A percentile compares a stretch with the other conserved stretches of the same genome.
These are phyloP conservation scores for Passer domesticus DNA, from an alignment of 2,113 vertebrate species.

Conservation along the genomic window DNA sequence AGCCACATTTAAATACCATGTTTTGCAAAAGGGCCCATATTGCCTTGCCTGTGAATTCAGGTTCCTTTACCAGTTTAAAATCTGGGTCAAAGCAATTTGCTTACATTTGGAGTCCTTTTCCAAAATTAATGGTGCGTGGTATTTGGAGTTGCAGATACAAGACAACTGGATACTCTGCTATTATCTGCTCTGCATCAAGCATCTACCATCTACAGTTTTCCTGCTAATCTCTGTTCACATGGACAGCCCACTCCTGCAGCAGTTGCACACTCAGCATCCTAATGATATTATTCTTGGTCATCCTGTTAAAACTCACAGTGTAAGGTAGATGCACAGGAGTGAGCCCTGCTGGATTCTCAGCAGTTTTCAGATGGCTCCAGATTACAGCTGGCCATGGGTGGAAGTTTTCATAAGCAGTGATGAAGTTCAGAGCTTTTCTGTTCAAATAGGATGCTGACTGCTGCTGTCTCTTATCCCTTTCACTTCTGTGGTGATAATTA, in stretches of 20 bases:
- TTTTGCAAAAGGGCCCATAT: slow-evolving; percentile 23
- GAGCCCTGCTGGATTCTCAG: slow-evolving; percentile 2
- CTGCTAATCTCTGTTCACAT: slow-evolving; percentile 37
- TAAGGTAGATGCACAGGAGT: slow-evolving; percentile 22
- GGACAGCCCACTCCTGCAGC: slow-evolving; percentile 37
- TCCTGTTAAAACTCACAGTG: slow-evolving; percentile 31
- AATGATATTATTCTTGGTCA: slow-evolving; percentile 49
- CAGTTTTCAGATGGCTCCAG: slow-evolving; percentile 24
- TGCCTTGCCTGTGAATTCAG: slow-evolving; percentile 32
- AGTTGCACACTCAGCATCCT: slow-evolving; percentile 32
- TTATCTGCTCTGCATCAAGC: slow-evolving; percentile 34
- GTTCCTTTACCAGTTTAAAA: slow-evolving; percentile 38
- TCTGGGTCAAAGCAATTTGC: slow-evolving; percentile 58
- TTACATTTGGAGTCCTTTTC: slow-evolving; percentile 56
- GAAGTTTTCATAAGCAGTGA: slow-evolving; percentile 32
- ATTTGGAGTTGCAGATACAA: slow-evolving; percentile 30
- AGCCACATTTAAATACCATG: slow-evolving; percentile 17
- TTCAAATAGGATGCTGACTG: slow-evolving; percentile 29
- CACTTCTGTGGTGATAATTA: slow-evolving; percentile 15
- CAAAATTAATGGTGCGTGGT: slow-evolving; percentile 23
- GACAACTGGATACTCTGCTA: slow-evolving; percentile 40
- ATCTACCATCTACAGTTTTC: background rate
- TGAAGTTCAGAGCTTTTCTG: slow-evolving; percentile 25
- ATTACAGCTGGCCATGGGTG: slow-evolving; percentile 7
- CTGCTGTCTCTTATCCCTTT: background rate